These are phyloP conservation scores for Ceratotherium simum DNA, from an alignment of 2,113 vertebrate genomes.

Conservation along the genomic window DNA sequence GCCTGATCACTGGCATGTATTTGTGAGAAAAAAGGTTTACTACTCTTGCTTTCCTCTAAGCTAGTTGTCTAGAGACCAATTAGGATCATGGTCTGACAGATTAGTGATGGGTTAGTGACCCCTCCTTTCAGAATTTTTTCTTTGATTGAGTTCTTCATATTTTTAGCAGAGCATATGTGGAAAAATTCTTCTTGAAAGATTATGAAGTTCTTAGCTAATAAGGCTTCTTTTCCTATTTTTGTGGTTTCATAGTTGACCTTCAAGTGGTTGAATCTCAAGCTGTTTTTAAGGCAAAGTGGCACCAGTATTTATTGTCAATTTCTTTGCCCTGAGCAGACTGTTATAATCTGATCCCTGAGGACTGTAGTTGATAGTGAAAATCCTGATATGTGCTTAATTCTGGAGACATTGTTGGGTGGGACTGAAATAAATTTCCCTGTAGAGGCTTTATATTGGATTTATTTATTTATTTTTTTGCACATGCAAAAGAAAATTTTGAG, in stretches of 20 bases:
- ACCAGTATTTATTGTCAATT: slow-evolving; percentile 33
- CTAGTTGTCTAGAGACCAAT: background rate
- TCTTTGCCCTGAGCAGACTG: slow-evolving; percentile 60
- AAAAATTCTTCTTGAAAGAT: slow-evolving; percentile 21
- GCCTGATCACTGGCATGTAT: background rate
- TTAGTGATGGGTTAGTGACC: background rate
- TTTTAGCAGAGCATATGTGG: slow-evolving; percentile 5
- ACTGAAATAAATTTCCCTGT: background rate
- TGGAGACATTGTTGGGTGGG: background rate
- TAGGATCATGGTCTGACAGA: background rate
- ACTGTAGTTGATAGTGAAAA: slow-evolving; percentile 33
- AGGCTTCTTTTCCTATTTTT: background rate
- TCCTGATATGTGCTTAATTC: slow-evolving; percentile 6
- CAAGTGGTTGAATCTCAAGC: slow-evolving; percentile 43
- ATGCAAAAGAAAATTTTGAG: background rate
- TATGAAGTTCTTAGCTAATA: background rate
- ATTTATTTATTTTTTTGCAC: slow-evolving; percentile 13
- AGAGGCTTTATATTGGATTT: background rate
- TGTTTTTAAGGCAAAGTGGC: slow-evolving; percentile 42
- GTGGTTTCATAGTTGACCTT: slow-evolving; percentile 38
- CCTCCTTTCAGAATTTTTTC: background rate
- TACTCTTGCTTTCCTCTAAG: background rate
- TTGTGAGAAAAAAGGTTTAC: background rate
- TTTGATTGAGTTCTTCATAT: background rate
- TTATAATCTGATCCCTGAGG: slow-evolving; percentile 5